These are phyloP conservation scores for Tragelaphus strepsiceros DNA, from an alignment of 2,113 vertebrate genomes.

Conservation along the genomic window DNA sequence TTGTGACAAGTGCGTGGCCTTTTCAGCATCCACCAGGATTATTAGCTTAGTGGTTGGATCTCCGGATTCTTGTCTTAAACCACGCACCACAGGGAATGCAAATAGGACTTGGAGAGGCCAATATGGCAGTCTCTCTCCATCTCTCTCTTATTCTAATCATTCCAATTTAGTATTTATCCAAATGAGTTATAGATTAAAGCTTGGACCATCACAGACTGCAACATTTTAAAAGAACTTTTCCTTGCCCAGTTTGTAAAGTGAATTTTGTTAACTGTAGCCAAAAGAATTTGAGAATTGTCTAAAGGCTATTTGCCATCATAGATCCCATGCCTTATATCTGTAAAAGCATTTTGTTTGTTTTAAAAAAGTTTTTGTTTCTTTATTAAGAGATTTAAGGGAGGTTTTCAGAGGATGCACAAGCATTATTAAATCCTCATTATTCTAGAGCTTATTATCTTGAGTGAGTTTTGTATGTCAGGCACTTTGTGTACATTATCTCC, in stretches of 20 bases:
- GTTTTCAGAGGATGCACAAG: not conserved
- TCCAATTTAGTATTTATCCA: constrained; percentile 15
- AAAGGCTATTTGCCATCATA: not conserved
- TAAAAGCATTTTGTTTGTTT: constrained; percentile 5
- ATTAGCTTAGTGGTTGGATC: constrained; percentile 34
- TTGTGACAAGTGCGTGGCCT: constrained; percentile 38
- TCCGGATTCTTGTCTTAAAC: not conserved
- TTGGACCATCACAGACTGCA: not conserved
- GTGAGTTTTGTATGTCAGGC: not conserved
- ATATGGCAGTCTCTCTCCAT: not conserved
- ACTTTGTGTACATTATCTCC: not conserved
- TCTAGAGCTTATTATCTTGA: not conserved
- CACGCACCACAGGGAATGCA: not conserved
- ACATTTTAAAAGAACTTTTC: constrained; percentile 22
- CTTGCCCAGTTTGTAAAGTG: not conserved
- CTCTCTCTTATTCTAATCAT: not conserved
- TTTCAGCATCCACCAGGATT: constrained; percentile 22
- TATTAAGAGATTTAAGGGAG: constrained; percentile 22
- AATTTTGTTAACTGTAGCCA: constrained; percentile 9
- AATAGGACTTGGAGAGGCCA: not conserved
- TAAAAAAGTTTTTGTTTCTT: not conserved
- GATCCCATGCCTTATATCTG: not conserved
- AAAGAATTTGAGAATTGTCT: constrained; percentile 26
- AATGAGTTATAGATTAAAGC: not conserved
- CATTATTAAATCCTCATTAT: not conserved